Conservation (phyloP, 35 echinoderm and acorn worm species). For the Heliocidaris tuberculata region DNA sequence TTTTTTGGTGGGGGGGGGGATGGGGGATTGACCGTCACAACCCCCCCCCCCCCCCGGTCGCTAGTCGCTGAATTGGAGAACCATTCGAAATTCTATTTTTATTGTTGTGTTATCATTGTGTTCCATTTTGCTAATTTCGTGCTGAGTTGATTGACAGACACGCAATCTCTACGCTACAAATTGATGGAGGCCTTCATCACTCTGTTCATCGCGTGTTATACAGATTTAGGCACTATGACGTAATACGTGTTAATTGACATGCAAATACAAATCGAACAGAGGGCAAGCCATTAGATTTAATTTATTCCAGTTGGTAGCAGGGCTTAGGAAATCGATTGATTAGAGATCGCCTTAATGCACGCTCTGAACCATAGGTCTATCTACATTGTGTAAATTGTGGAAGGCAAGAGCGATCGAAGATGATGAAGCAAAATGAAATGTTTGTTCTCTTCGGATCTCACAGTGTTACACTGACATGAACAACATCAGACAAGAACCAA, state of each 20-base stretch:
- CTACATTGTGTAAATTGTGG: neutral
- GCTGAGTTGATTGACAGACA: too few species aligned
- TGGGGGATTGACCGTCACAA: too few species aligned
- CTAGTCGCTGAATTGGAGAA: too few species aligned
- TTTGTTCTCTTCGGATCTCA: too few species aligned
- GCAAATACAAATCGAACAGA: conserved; percentile 1
- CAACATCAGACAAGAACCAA: too few species aligned
- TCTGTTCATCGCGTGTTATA: neutral
- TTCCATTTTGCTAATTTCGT: too few species aligned
- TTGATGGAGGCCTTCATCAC: neutral
- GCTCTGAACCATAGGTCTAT: neutral
- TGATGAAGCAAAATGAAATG: neutral
- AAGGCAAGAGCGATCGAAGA: neutral
- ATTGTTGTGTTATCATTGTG: too few species aligned
- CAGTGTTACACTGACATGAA: too few species aligned
- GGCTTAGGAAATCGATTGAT: conserved; percentile 9
- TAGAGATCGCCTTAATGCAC: neutral
- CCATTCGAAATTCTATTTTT: too few species aligned
- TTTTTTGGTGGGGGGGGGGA: too few species aligned
- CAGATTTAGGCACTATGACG: neutral
- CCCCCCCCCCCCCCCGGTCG: too few species aligned
- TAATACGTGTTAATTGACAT: conserved; percentile 18
- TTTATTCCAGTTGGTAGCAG: conserved; percentile 9
- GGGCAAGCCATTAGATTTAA: neutral
- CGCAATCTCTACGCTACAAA: too few species aligned